Conservation (phyloP, 1,140 invertebrate genomes). For the Brachionus sp. region DNA sequence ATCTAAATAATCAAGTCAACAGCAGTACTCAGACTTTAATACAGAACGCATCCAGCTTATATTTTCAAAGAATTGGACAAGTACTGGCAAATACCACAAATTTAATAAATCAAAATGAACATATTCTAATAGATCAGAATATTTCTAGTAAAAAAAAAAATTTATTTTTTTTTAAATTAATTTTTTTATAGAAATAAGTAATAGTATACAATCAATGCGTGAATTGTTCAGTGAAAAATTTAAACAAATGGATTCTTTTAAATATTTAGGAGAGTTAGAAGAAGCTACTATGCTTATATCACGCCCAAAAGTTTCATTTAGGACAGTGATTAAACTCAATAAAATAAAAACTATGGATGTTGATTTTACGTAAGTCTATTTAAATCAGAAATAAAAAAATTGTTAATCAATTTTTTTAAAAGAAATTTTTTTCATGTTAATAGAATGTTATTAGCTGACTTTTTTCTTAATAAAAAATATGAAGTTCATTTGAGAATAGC, state of each 20-base stretch:
- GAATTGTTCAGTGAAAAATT: not conserved
- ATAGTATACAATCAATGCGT: not conserved
- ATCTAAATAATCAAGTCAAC: not conserved
- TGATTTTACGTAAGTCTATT: not conserved
- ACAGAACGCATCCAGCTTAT: not conserved
- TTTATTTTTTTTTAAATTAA: not conserved
- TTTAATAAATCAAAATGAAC: not conserved
- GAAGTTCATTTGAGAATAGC: not conserved
- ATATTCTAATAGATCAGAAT: not conserved
- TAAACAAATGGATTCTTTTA: not conserved
- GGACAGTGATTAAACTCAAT: not conserved
- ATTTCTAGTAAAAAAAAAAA: not conserved
- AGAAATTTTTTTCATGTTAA: not conserved
- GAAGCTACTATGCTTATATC: not conserved
- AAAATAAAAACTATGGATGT: not conserved
- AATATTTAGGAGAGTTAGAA: not conserved
- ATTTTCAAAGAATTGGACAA: not conserved
- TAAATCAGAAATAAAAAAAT: not conserved
- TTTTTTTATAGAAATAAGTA: not conserved
- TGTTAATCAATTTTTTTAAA: not conserved
- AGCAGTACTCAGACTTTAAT: not conserved
- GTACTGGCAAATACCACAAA: not conserved
- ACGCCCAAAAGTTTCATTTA: not conserved
- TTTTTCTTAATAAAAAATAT: constrained; percentile 24
- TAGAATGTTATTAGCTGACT: not conserved